A percentile compares a stretch with the other conserved stretches of the same genome.
Conservation (phyloP, 2,797 vertebrate genomes). For the Stomatorhinus walkeri region DNA sequence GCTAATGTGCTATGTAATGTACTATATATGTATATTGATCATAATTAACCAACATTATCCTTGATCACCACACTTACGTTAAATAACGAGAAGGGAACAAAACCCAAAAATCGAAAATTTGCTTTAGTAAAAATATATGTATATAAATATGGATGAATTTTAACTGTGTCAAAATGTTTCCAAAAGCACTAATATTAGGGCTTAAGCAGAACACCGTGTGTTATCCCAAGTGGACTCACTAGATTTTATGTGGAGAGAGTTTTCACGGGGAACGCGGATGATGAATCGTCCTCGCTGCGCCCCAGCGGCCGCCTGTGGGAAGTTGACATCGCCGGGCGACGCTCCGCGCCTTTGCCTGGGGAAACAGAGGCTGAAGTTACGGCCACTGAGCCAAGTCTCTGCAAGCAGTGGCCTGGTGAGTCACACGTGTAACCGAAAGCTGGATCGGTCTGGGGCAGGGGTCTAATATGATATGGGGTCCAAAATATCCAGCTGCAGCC, state of each 20-base stretch:
- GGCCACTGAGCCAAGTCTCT: neutral
- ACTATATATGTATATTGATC: neutral
- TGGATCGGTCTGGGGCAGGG: neutral
- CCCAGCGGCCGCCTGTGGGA: too few relatives aligned
- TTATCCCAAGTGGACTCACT: neutral
- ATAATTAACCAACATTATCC: neutral
- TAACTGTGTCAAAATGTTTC: neutral
- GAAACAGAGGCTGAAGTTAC: neutral
- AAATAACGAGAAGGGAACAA: neutral
- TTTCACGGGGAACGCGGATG: neutral
- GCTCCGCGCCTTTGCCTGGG: neutral
- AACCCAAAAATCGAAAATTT: neutral
- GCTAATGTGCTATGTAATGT: neutral
- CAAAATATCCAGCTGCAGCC: neutral
- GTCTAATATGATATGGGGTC: neutral
- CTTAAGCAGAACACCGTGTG: neutral
- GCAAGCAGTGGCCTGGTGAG: constrained; percentile 25
- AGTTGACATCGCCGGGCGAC: neutral
- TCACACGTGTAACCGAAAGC: constrained; percentile 14
- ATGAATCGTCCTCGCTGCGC: neutral
- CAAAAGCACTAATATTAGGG: neutral
- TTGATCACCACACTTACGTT: neutral
- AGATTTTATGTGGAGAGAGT: neutral
- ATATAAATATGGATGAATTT: neutral
- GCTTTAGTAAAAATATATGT: neutral